Base-by-base conservation (phyloP, 2,797 vertebrate genomes). In the Phaenicophaeus curvirostris region DNA sequence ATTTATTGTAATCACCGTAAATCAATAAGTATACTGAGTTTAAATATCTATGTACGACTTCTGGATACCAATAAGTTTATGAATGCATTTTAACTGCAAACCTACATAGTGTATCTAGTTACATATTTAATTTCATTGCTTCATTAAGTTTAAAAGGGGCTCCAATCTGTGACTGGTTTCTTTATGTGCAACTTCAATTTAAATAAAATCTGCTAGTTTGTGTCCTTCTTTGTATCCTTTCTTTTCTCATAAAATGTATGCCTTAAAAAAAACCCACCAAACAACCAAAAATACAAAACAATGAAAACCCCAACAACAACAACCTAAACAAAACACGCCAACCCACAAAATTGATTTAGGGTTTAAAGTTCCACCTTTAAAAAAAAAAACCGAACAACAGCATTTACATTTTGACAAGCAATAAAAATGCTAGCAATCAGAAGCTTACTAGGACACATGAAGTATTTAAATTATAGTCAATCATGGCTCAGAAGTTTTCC, bases 71-170 rank as follows among this genome's bases (percentile, higher is more conserved):
- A 10, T 2, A 2, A 0, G 0, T 62, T 77, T 37, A 25, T 50
- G 42, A 25, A 28, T 8, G 19, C 15, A 23, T 15, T 53, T 50
- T n/a, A 63, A 53, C 24, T 72, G 41, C 31, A 59, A 74, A 15
- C 14, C 39, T 33, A 24, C 0, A 0, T 27, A 53, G 67, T 1
- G 0, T 17, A 5, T 31, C 53, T 25, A 55, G 2, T 42, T 63
- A 55, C 0, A 30, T 14, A 73, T 24, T 28, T 58, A 69, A 72
- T 1, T 51, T 62, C 14, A 61, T 30, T 69, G 31, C 79, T 48
- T 33, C 20, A 25, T 59, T 46, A 61, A 84, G 5, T 61, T 28
- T 39, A 67, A 81, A 66, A 72, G 9, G 6, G 3, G 24, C 17
- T 4, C 30, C 46, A 48, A 59, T 55, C 15, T 55, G 25, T 44